phyloP scores from a whole-genome alignment of 2,113 vertebrate species.

The Mobula birostris region DNA sequence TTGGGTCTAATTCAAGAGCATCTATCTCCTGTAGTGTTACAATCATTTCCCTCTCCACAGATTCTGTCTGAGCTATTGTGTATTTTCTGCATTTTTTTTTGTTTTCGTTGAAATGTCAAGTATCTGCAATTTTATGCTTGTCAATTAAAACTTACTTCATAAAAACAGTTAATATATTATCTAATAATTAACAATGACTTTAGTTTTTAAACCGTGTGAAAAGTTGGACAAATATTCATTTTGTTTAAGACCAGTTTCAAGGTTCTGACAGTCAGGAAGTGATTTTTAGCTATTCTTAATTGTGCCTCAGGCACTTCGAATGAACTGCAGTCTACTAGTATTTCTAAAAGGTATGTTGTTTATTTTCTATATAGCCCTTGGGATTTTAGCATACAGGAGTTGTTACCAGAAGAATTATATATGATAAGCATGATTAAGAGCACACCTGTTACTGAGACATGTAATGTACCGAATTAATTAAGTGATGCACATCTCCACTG shows the following conservation, averaged over 20 bases:
- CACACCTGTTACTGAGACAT: background rate
- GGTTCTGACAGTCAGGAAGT: background rate
- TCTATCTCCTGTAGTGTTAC: too few relatives aligned
- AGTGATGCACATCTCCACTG: background rate
- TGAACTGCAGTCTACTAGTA: background rate
- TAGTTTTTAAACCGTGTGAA: background rate
- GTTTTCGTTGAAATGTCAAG: too few relatives aligned
- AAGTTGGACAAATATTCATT: too few relatives aligned
- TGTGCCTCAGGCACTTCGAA: background rate
- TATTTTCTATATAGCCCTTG: conserved; percentile 11
- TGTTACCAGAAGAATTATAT: background rate
- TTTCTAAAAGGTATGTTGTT: background rate
- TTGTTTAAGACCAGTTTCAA: background rate
- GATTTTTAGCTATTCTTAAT: background rate
- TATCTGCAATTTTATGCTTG: too few relatives aligned
- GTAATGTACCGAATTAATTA: background rate
- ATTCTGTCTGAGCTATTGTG: too few relatives aligned
- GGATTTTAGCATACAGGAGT: background rate
- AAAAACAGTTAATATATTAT: too few relatives aligned
- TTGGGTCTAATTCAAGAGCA: too few relatives aligned
- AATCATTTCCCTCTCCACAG: too few relatives aligned
- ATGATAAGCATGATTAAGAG: background rate
- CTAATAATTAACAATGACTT: background rate
- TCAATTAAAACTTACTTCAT: too few relatives aligned
- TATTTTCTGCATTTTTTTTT: too few relatives aligned